Conservation (phyloP, 2,113 vertebrate species). For the Bubalus kerabau region DNA sequence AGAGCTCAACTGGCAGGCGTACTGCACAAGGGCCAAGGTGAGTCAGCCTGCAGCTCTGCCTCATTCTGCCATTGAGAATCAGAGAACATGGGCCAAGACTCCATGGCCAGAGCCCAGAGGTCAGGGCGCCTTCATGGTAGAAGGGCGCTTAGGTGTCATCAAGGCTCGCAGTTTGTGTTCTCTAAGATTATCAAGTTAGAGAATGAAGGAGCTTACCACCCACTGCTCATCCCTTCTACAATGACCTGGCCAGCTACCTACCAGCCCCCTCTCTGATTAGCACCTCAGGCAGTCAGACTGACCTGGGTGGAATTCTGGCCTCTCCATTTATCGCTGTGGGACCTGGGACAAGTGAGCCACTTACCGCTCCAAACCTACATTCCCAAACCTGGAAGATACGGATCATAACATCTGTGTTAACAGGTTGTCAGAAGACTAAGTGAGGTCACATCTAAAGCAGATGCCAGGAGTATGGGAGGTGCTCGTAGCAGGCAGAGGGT, state of each 20-base stretch:
- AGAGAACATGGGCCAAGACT: background rate
- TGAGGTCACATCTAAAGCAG: background rate
- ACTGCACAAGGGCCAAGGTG: conserved; percentile 86
- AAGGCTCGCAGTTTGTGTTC: background rate
- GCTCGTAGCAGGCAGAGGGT: background rate
- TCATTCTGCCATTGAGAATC: background rate
- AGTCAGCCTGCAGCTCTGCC: background rate
- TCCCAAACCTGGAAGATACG: background rate
- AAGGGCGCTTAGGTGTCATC: background rate
- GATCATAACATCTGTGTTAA: background rate
- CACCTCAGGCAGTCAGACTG: background rate
- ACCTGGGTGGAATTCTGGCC: background rate
- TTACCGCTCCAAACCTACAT: background rate
- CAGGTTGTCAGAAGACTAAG: background rate
- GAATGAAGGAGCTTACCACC: background rate
- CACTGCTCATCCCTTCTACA: background rate
- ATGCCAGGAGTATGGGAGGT: background rate
- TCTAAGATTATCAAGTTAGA: background rate
- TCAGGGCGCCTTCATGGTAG: background rate
- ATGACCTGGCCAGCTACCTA: background rate
- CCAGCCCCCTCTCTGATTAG: background rate
- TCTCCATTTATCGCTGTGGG: background rate
- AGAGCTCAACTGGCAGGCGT: conserved; percentile 86
- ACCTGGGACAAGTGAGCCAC: background rate
- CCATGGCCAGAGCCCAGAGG: background rate